phyloP scores from a whole-genome alignment of 2,888 invertebrate genomes.

The Drosophila atripex region DNA sequence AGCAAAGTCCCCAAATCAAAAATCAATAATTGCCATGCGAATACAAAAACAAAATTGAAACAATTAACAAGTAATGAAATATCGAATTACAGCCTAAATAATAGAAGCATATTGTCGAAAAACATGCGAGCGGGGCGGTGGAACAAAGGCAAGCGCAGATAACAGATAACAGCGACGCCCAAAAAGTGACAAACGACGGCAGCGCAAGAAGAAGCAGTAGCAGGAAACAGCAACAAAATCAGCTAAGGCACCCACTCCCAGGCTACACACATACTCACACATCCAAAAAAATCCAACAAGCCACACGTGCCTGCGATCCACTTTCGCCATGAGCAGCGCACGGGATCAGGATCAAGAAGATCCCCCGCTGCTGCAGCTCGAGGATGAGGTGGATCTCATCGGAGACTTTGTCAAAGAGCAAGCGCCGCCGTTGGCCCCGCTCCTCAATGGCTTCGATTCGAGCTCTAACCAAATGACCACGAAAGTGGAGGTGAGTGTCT shows the following conservation, averaged over 20 bases:
- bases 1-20: constrained; percentile 13
- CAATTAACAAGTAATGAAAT: constrained; percentile 23
- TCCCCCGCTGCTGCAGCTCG: constrained; percentile 87
- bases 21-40: constrained; percentile 61
- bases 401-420: constrained; percentile 77
- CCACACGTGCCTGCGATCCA: constrained; percentile 30
- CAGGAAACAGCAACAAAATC: constrained; percentile 11
- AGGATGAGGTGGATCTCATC: constrained; percentile 84
- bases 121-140: constrained; percentile 55
- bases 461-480: constrained; percentile 63
- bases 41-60: constrained; percentile 20
- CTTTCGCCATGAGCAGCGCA: constrained; percentile 44
- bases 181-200: constrained; percentile 42
- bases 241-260: constrained; percentile 14
- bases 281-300: constrained; percentile 7
- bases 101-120: constrained; percentile 31
- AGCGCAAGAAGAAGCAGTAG: constrained; percentile 33
- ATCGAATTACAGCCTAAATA: constrained; percentile 45
- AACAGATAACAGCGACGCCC: constrained; percentile 59
- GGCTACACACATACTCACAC: constrained; percentile 11
- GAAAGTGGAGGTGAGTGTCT: constrained; percentile 68
- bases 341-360: constrained; percentile 85
- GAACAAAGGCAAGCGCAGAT: constrained; percentile 18
- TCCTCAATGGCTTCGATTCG: constrained; percentile 55
- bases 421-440: constrained; percentile 42